Evolutionary conservation across 2,113 vertebrate genomes (phyloP).

Genomic region (Spheniscus mendiculus): DNA sequence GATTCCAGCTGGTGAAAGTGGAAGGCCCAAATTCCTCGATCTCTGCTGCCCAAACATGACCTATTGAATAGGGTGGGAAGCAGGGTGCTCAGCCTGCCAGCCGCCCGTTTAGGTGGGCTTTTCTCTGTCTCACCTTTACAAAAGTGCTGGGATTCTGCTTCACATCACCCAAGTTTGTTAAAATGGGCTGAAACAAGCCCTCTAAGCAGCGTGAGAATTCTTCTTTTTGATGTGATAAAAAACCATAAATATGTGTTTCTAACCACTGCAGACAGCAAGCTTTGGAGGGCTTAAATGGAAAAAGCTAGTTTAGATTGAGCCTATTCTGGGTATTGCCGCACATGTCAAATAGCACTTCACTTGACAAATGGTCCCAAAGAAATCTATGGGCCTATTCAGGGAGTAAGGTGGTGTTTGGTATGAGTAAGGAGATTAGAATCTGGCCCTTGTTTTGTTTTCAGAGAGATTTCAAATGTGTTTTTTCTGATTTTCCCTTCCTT

Average conservation of each 20-base stretch:
- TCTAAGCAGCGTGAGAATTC: neutral
- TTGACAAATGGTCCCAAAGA: slow-evolving; percentile 53
- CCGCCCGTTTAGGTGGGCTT: neutral
- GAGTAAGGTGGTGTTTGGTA: slow-evolving; percentile 1
- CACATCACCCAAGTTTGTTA: neutral
- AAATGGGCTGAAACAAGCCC: neutral
- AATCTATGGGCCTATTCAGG: slow-evolving; percentile 10
- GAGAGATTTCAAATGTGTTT: slow-evolving; percentile 38
- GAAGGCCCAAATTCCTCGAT: neutral
- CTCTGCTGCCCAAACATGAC: neutral
- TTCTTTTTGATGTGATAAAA: neutral
- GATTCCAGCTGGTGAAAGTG: neutral
- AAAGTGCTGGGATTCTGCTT: neutral
- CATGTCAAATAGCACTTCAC: slow-evolving; percentile 31
- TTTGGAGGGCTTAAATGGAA: slow-evolving; percentile 47
- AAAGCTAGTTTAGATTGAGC: slow-evolving; percentile 31
- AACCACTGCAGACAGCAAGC: slow-evolving; percentile 29
- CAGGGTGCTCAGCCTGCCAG: neutral
- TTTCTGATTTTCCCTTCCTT: slow-evolving; percentile 36
- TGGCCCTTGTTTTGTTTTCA: slow-evolving; percentile 22
- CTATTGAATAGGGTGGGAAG: neutral
- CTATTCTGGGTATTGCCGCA: neutral
- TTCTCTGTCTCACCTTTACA: neutral
- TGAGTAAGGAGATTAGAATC: slow-evolving; percentile 43
- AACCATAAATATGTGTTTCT: slow-evolving; percentile 8